Evolutionary conservation across 2,113 vertebrate species (phyloP), one percentile per base, ranked within the genome.

Genomic region (Callaeas wilsoni): DNA sequence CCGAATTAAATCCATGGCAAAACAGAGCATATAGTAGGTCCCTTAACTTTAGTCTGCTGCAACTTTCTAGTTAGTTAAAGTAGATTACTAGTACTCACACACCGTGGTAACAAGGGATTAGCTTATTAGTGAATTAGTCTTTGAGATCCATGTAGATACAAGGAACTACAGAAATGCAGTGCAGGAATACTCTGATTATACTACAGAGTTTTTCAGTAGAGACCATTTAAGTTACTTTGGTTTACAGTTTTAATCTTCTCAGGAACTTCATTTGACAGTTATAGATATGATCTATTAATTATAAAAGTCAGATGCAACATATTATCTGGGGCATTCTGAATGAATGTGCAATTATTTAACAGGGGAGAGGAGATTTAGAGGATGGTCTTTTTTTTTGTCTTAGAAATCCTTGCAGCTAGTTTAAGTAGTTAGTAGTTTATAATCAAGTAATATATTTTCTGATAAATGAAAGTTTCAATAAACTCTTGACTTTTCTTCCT

Each of bases 401-500:
- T 75, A 69, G 49, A 82, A 68, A 77, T 59, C 39, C 46, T 68
- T 94, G 39, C 52, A 80, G 17, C 42, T 84, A 25, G 18, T 87
- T 91, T 56, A 42, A 93, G 67, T 13, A n/a, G 3, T 63, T 78
- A 55, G 7, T 25, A 47, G 14, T 63, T 92, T 52, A n/a, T 85
- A 68, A 69, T 39, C 7, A 90, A 82, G 42, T 62, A 41, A 41
- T 65, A 2, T 9, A 44, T 91, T 95, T 94, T 55, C 69, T 71
- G 44, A 53, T 49, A 79, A 83, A 89, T 77, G 5, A 22, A 84
- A 85, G 26, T 37, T 70, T 77, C 32, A 74, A 74, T 96, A 87
- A 97, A 80, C 74, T 77, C 56, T 95, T 96, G 64, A 16, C 10
- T 86, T 90, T 97, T 85, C 96, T 93, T 97, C 95, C 87, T 79